Conservation (phyloP, 2,797 vertebrate species). For the Acipenser oxyrinchus region DNA sequence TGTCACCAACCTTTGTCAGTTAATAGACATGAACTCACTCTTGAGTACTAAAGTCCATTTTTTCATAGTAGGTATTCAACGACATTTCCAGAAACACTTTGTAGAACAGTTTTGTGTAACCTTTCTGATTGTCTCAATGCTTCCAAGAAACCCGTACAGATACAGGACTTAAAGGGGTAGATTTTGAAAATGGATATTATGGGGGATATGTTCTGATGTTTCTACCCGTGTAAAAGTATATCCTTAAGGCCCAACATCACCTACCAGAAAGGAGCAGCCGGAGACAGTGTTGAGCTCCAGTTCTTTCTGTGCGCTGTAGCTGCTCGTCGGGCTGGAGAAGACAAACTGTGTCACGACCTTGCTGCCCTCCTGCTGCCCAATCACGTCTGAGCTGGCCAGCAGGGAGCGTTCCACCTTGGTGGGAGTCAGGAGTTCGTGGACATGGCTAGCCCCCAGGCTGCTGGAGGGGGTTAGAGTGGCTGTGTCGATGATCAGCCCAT, state of each 20-base stretch:
- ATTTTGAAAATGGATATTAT: too few relatives aligned
- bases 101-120: background rate
- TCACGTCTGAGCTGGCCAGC: conserved; percentile 59
- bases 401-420: conserved; percentile 57
- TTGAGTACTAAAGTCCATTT: too few relatives aligned
- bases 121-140: background rate
- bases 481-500: conserved; percentile 53
- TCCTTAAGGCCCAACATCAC: too few relatives aligned
- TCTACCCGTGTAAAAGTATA: too few relatives aligned
- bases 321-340: conserved; percentile 61
- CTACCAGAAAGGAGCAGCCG: conserved; percentile 77
- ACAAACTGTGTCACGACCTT: conserved; percentile 73
- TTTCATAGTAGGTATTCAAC: too few relatives aligned
- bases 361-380: conserved; percentile 63
- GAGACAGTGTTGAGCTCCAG: conserved; percentile 60
- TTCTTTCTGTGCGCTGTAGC: conserved; percentile 73
- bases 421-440: conserved; percentile 64
- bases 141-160: background rate
- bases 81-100: too few relatives aligned
- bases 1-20: too few relatives aligned
- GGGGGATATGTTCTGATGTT: too few relatives aligned
- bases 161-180: too few relatives aligned
- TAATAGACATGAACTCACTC: too few relatives aligned
- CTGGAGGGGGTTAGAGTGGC: conserved; percentile 52
- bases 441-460: conserved; percentile 44